A percentile compares a stretch with the other conserved stretches of the same genome.
Evolutionary conservation across 2,113 vertebrate species (phyloP).

Genomic region (Sardina pilchardus): DNA sequence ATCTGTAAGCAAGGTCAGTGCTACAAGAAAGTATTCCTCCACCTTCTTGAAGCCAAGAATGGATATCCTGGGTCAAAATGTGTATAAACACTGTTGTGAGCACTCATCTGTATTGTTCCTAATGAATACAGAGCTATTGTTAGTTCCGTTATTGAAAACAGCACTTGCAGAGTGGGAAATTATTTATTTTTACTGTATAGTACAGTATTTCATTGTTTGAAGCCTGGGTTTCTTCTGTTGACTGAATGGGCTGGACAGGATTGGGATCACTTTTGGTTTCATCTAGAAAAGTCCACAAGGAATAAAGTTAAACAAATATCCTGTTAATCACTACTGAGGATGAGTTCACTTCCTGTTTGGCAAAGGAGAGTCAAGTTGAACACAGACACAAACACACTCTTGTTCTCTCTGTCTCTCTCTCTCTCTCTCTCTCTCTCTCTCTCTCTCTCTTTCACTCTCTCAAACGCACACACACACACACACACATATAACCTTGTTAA

Average conservation of each 20-base stretch:
- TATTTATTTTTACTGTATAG: neutral
- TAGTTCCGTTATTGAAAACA: neutral
- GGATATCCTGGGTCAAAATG: neutral
- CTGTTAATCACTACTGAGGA: no score
- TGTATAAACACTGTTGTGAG: neutral
- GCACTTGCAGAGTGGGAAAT: neutral
- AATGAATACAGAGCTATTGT: neutral
- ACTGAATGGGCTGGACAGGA: neutral
- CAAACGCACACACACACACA: conserved; percentile 12
- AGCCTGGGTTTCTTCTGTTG: neutral
- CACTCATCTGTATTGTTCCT: neutral
- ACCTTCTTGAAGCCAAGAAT: no score
- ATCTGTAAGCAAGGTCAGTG: neutral
- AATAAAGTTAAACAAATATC: neutral
- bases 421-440: no score
- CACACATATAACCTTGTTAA: neutral
- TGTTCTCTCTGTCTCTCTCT: no score
- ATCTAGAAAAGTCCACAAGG: neutral
- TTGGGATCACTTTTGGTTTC: neutral
- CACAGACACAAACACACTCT: conserved; percentile 2
- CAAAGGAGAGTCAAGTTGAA: neutral
- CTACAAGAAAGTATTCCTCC: neutral
- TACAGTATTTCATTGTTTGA: neutral
- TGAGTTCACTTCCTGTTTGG: neutral
- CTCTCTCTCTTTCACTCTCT: no score